Percentiles rank a stretch among this genome's conserved stretches.
Conservation (phyloP, 2,113 vertebrate species). For the Poeciliopsis occidentalis region DNA sequence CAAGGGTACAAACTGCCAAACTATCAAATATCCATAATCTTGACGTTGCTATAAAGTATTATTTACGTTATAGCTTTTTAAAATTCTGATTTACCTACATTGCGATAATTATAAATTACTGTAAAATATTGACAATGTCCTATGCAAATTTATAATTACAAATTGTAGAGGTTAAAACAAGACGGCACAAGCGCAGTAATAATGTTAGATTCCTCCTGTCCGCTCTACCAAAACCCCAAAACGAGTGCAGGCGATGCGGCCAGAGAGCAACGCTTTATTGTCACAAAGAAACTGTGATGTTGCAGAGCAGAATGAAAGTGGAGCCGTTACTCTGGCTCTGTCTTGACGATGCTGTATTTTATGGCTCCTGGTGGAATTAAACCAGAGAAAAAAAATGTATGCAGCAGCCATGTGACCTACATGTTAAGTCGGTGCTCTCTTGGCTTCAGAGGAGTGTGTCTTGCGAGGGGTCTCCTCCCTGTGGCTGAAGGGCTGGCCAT, state of each 20-base stretch:
- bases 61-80: not conserved
- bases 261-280: not conserved
- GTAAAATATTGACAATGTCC: no score
- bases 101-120: not conserved
- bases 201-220: no score
- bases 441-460: constrained; percentile 43
- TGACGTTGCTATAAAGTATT: not conserved
- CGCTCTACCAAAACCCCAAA: constrained; percentile 3
- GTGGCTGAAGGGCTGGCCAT: constrained; percentile 54
- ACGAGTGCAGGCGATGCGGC: constrained; percentile 8
- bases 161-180: no score
- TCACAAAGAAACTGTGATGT: not conserved
- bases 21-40: not conserved
- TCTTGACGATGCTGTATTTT: constrained; percentile 18
- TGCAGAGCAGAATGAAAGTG: not conserved
- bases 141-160: no score
- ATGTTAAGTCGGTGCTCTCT: constrained; percentile 54
- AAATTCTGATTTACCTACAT: not conserved
- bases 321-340: constrained; percentile 19
- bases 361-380: constrained; percentile 28
- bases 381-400: constrained; percentile 14
- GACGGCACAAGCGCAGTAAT: no score
- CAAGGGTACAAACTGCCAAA: not conserved
- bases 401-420: constrained; percentile 54
- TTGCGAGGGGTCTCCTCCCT: constrained; percentile 52